These are phyloP conservation scores for Andrena bicolor DNA, from an alignment of 2,888 invertebrate genomes.

Conservation along the genomic window DNA sequence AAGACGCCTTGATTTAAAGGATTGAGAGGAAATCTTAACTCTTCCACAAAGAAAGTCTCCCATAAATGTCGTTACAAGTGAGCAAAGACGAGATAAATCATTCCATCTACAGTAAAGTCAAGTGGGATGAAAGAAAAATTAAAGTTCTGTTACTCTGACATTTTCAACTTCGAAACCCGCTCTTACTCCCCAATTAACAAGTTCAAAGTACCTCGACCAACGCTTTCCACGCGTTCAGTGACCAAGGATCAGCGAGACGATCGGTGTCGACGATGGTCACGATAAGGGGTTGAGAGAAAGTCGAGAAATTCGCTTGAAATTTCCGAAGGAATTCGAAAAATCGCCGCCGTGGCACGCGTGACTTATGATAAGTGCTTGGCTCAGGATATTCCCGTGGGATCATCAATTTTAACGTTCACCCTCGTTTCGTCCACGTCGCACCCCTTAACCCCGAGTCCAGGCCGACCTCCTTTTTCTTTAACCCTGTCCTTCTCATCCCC, in stretches of 20 bases:
- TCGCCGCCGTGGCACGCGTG: conserved; percentile 64
- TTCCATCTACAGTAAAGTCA: no score
- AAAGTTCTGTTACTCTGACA: no score
- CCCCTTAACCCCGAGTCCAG: conserved; percentile 41
- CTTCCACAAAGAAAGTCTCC: no score
- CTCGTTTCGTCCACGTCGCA: conserved; percentile 49
- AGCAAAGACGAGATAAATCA: no score
- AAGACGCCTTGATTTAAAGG: no score
- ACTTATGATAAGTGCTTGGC: conserved; percentile 73
- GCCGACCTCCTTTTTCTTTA: conserved; percentile 58
- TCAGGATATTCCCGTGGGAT: conserved; percentile 66
- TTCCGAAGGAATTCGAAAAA: conserved; percentile 64
- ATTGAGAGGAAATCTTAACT: no score
- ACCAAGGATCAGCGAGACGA: background rate
- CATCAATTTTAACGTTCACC: conserved; percentile 71
- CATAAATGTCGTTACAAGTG: no score
- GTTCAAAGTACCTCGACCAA: no score
- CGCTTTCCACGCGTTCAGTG: no score
- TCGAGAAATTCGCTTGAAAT: conserved; percentile 43
- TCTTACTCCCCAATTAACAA: no score
- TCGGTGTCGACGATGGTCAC: conserved; percentile 2
- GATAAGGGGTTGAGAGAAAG: background rate
- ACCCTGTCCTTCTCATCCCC: conserved; percentile 16
- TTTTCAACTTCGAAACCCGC: no score
- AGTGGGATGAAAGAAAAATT: no score